phyloP scores from a whole-genome alignment of 2,797 vertebrate genomes.

The Atherinosoma microstoma region DNA sequence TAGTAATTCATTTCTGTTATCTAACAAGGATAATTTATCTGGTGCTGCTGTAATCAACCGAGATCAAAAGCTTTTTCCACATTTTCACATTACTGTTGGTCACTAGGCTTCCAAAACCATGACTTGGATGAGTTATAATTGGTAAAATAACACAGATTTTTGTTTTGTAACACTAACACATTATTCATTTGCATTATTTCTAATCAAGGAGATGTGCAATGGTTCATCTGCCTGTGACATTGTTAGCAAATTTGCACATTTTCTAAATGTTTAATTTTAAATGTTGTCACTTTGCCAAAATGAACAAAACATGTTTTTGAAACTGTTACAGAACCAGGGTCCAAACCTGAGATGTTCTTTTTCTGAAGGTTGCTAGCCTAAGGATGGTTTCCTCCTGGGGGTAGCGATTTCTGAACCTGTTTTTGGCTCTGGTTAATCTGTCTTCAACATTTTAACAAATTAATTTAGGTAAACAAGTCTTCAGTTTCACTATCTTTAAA shows the following conservation, averaged over 20 bases:
- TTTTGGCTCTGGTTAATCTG: no score
- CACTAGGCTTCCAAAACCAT: not conserved
- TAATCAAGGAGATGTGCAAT: not conserved
- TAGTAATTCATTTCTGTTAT: not conserved
- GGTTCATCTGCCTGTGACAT: not conserved
- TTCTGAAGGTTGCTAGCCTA: not conserved
- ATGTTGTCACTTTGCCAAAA: not conserved
- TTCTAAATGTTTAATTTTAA: not conserved
- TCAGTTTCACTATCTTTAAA: slow-evolving; percentile 4
- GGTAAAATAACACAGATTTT: not conserved
- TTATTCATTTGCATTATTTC: not conserved
- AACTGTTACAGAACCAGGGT: not conserved
- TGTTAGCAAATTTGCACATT: no score
- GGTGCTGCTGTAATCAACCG: not conserved
- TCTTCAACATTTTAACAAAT: no score
- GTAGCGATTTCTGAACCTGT: not conserved
- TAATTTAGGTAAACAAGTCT: not conserved
- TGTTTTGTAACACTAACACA: not conserved
- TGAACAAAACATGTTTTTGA: not conserved
- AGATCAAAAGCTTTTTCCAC: not conserved
- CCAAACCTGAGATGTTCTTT: not conserved
- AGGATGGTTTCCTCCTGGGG: not conserved
- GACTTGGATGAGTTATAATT: not conserved
- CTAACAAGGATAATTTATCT: not conserved
- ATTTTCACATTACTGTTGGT: not conserved